A percentile compares a stretch with the other conserved stretches of the same genome.
Evolutionary conservation across 2,797 vertebrate genomes (phyloP).

Genomic region (Pseudochirops corinnae): DNA sequence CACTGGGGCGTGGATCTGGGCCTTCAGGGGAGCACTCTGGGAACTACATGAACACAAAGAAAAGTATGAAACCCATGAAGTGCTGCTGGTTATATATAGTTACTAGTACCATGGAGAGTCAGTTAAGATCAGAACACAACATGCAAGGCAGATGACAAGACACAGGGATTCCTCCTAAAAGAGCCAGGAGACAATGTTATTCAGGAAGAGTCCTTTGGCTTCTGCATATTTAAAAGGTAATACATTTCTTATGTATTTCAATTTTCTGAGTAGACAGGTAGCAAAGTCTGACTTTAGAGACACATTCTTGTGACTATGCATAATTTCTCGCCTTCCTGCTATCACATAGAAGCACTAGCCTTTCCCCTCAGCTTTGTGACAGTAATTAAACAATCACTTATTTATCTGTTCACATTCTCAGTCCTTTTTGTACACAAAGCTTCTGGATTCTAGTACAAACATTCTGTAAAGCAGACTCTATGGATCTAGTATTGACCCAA

Average conservation of each 20-base stretch:
- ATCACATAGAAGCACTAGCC: constrained; percentile 28
- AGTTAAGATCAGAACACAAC: background rate
- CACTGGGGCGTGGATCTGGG: constrained; percentile 20
- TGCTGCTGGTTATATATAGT: background rate
- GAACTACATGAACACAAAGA: constrained; percentile 4
- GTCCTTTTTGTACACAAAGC: constrained; percentile 19
- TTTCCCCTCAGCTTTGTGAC: constrained; percentile 20
- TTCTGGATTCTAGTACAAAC: constrained; percentile 41
- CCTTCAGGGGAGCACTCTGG: background rate
- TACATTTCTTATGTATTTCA: background rate
- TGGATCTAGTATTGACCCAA: background rate
- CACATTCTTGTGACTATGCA: background rate
- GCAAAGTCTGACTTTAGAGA: background rate
- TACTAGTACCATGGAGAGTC: background rate
- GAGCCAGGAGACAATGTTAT: background rate
- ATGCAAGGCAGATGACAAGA: background rate
- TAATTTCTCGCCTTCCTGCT: background rate
- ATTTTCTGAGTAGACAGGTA: background rate
- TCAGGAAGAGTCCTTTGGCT: background rate
- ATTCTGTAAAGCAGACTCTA: constrained; percentile 46
- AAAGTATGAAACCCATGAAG: constrained; percentile 22
- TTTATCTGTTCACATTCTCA: constrained; percentile 52
- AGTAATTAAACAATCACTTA: constrained; percentile 19
- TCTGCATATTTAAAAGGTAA: background rate
- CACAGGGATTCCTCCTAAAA: background rate